A percentile compares a stretch with the other conserved stretches of the same genome.
phyloP scores from a whole-genome alignment of 2,113 vertebrate species.

The Istiophorus platypterus region DNA sequence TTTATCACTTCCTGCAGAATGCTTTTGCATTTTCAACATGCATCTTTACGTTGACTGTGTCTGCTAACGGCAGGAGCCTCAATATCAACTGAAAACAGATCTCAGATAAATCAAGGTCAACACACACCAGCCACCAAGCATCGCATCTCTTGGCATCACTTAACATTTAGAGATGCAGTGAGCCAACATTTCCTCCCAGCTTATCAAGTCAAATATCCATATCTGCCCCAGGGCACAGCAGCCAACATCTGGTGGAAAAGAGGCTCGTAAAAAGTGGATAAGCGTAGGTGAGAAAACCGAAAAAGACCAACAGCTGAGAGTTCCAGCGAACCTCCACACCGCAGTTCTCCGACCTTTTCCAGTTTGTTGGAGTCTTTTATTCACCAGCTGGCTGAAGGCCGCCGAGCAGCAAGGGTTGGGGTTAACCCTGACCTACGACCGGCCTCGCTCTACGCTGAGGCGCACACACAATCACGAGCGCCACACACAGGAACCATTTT shows the following conservation, averaged over 20 bases:
- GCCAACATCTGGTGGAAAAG: constrained; percentile 1
- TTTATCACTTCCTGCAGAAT: too few relatives aligned
- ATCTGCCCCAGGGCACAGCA: not conserved
- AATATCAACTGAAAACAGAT: too few relatives aligned
- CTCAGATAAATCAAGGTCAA: too few relatives aligned
- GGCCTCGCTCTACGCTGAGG: not conserved
- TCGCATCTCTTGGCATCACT: too few relatives aligned
- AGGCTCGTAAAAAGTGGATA: not conserved
- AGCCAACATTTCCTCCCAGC: too few relatives aligned
- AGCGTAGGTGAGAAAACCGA: constrained; percentile 1
- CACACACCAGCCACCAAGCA: too few relatives aligned
- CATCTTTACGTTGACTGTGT: too few relatives aligned
- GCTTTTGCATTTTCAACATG: too few relatives aligned
- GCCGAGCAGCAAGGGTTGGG: not conserved
- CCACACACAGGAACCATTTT: constrained; percentile 13
- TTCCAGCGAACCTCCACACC: not conserved
- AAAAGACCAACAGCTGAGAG: constrained; percentile 9
- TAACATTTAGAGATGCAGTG: too few relatives aligned
- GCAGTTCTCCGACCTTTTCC: constrained; percentile 9
- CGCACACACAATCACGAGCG: not conserved
- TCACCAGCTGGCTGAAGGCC: constrained; percentile 27
- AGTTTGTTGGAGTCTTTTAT: constrained; percentile 36
- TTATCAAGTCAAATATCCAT: too few relatives aligned
- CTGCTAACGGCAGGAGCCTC: too few relatives aligned
- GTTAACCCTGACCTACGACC: not conserved